These are phyloP conservation scores for Nemoura dubitans DNA, from an alignment of 2,888 invertebrate species.

Conservation along the genomic window DNA sequence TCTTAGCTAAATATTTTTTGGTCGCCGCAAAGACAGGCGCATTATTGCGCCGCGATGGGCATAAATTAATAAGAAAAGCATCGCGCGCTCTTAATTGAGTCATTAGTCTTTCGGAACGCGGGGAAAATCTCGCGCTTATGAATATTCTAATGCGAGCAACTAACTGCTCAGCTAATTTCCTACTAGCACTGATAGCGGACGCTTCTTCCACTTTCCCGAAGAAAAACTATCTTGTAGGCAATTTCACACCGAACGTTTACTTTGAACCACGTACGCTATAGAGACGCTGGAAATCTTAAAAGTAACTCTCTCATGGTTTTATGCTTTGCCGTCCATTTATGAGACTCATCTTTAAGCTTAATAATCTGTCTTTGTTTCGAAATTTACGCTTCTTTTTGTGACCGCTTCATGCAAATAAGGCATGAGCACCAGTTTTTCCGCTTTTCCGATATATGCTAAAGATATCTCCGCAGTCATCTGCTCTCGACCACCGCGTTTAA, in stretches of 20 bases:
- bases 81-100: constrained; percentile 27
- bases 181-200: neutral
- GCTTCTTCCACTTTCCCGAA: neutral
- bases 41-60: neutral
- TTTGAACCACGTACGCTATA: neutral
- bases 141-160: constrained; percentile 32
- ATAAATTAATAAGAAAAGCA: constrained; percentile 27
- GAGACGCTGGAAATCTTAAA: neutral
- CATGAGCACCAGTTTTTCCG: neutral
- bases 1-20: neutral
- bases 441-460: neutral
- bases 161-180: neutral
- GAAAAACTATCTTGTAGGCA: neutral
- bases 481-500: neutral
- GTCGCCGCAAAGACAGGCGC: neutral
- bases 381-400: neutral
- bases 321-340: neutral
- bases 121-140: constrained; percentile 35
- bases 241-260: neutral
- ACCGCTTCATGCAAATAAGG: neutral
- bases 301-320: neutral
- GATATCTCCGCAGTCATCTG: neutral
- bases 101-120: constrained; percentile 27
- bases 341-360: neutral
- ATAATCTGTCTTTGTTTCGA: neutral